phyloP scores from a whole-genome alignment of 2,797 vertebrate genomes.

The Semaprochilodus insignis region DNA sequence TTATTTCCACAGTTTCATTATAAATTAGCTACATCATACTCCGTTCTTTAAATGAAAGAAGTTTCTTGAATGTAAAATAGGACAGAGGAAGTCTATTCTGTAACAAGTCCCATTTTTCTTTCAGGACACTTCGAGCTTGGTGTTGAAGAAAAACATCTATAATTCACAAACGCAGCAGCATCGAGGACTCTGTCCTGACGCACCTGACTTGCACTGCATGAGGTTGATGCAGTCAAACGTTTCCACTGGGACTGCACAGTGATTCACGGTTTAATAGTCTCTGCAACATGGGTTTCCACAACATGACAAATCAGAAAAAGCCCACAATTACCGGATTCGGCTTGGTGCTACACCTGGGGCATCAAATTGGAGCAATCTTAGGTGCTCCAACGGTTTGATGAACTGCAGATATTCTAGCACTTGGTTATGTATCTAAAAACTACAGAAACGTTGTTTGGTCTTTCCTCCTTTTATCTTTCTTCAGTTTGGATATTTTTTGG shows the following conservation, averaged over 20 bases:
- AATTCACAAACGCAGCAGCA: conserved; percentile 26
- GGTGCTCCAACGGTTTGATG: neutral
- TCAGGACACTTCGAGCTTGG: neutral
- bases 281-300: neutral
- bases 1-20: no score
- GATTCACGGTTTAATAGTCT: neutral
- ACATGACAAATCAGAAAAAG: neutral
- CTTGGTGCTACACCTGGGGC: neutral
- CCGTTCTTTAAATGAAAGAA: no score
- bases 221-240: neutral
- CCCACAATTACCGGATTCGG: neutral
- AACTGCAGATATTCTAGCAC: neutral
- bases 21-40: no score
- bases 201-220: conserved; percentile 9
- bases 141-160: conserved; percentile 12
- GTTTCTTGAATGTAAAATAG: neutral
- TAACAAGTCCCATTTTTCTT: neutral
- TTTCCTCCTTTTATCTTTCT: no score
- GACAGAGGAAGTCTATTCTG: neutral
- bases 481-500: no score
- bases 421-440: neutral
- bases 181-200: neutral
- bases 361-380: neutral
- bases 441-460: no score
- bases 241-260: conserved; percentile 13